These are phyloP conservation scores for Ganaspis sp. DNA, from an alignment of 1,140 invertebrate genomes.

Conservation along the genomic window DNA sequence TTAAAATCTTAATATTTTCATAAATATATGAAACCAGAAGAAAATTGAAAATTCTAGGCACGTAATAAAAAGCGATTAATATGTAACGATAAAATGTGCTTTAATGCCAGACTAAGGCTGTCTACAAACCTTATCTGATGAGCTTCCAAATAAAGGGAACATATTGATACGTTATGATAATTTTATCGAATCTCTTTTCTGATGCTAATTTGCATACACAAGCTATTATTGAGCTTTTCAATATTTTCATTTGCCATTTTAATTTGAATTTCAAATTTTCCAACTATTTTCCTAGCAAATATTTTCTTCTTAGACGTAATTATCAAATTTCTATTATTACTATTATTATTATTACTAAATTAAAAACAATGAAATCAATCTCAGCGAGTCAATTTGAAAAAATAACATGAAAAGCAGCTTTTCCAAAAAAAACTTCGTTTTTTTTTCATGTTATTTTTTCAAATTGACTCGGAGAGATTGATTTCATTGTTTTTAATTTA, in stretches of 20 bases:
- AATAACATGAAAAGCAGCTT: too few relatives aligned
- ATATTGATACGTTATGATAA: conserved; percentile 10
- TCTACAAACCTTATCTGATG: not conserved
- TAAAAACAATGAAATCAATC: too few relatives aligned
- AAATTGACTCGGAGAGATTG: too few relatives aligned
- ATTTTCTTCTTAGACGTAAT: not conserved
- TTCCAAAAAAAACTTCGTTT: too few relatives aligned
- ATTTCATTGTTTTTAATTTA: too few relatives aligned
- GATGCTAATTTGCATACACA: not conserved
- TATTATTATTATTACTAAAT: too few relatives aligned
- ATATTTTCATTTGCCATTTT: not conserved
- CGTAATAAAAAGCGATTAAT: not conserved
- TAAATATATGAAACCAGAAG: too few relatives aligned
- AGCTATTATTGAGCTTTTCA: not conserved
- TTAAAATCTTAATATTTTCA: too few relatives aligned
- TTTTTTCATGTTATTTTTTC: too few relatives aligned
- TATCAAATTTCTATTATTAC: too few relatives aligned
- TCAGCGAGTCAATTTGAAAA: too few relatives aligned
- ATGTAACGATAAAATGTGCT: not conserved
- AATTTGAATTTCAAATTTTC: conserved; percentile 10
- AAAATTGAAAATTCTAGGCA: not conserved
- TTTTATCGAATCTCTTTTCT: not conserved
- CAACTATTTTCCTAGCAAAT: not conserved
- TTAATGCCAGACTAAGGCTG: not conserved
- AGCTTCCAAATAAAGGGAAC: not conserved